Percentiles rank a stretch among this genome's conserved stretches.
Evolutionary conservation across 2,888 invertebrate species (phyloP).

Genomic region (Hanleya hanleyi): DNA sequence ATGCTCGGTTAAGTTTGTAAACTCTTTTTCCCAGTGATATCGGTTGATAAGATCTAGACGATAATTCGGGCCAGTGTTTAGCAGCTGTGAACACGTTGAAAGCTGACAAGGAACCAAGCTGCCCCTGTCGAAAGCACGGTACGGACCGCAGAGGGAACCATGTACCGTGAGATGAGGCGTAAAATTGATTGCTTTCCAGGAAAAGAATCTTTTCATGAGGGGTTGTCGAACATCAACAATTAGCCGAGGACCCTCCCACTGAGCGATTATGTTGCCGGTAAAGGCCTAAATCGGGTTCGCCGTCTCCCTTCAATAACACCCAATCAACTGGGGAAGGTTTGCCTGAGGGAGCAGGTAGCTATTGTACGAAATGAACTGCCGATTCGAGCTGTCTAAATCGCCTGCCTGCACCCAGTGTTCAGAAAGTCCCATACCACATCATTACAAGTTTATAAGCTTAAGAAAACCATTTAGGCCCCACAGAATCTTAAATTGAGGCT

Average conservation of each 20-base stretch:
- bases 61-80: neutral
- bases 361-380: neutral
- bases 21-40: conserved; percentile 1
- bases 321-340: conserved; percentile 1
- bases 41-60: neutral
- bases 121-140: neutral
- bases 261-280: conserved; percentile 3
- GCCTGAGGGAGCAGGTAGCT: neutral
- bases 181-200: conserved; percentile 8
- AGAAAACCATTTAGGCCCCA: conserved; percentile 1
- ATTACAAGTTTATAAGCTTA: neutral
- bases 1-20: neutral
- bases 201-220: neutral
- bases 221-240: conserved; percentile 8
- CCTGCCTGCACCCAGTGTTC: neutral
- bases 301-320: neutral
- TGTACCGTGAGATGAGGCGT: conserved; percentile 1
- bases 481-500: neutral
- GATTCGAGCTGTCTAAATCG: neutral
- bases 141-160: neutral
- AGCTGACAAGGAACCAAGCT: neutral
- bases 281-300: neutral
- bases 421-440: neutral
- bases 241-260: conserved; percentile 9
- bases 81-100: neutral